Conservation (phyloP, 2,888 invertebrate species). For the Dolomedes plantarius region DNA sequence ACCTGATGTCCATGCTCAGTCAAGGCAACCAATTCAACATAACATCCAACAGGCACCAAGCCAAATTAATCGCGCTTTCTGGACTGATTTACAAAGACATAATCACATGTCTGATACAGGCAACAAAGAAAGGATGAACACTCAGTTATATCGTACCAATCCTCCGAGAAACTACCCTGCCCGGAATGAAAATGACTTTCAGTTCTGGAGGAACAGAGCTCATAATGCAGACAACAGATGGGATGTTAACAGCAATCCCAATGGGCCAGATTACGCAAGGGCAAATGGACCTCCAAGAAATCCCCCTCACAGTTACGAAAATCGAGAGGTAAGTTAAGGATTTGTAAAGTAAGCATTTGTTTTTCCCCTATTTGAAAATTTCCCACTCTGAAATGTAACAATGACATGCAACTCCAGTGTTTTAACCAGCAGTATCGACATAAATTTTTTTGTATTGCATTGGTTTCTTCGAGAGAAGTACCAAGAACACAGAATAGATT, state of each 20-base stretch:
- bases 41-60: constrained; percentile 45
- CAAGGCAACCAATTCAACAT: constrained; percentile 23
- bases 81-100: constrained; percentile 47
- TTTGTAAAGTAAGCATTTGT: too few species aligned
- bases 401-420: too few species aligned
- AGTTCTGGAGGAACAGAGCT: constrained; percentile 32
- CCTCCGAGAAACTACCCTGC: constrained; percentile 43
- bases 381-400: too few species aligned
- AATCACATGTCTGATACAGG: constrained; percentile 6
- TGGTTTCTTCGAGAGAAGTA: too few species aligned
- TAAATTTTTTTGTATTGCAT: too few species aligned
- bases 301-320: constrained; percentile 14
- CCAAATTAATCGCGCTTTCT: constrained; percentile 55
- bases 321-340: constrained; percentile 35
- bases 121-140: background rate
- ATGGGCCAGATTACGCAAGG: constrained; percentile 1
- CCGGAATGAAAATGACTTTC: constrained; percentile 23
- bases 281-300: constrained; percentile 20
- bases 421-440: too few species aligned
- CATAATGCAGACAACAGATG: constrained; percentile 21
- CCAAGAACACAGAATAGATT: too few species aligned
- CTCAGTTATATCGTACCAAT: constrained; percentile 33
- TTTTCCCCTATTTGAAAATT: too few species aligned
- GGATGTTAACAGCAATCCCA: constrained; percentile 16
- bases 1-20: constrained; percentile 20